These are phyloP conservation scores for Schizopygopsis pylzovi DNA, from an alignment of 2,797 vertebrate species.

Conservation along the genomic window DNA sequence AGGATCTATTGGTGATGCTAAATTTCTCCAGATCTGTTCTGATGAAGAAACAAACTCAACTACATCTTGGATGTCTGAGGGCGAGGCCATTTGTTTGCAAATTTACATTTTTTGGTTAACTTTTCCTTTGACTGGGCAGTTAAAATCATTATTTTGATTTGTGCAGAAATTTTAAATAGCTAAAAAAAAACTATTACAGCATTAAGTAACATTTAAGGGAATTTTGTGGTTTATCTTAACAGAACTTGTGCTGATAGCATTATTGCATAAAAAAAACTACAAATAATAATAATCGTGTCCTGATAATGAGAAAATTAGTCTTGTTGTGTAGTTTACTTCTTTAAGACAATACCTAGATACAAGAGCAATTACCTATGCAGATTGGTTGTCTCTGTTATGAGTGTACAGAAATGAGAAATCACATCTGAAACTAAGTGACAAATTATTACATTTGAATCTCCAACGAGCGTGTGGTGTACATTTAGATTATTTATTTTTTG, in stretches of 20 bases:
- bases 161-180: background rate
- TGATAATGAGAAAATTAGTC: background rate
- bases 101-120: background rate
- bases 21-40: background rate
- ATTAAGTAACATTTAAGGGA: background rate
- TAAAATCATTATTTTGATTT: background rate
- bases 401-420: conserved; percentile 15
- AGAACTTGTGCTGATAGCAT: conserved; percentile 3
- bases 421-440: background rate
- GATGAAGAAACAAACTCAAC: background rate
- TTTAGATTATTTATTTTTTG: background rate
- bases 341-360: background rate
- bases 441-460: conserved; percentile 17
- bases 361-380: background rate
- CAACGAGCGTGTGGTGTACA: background rate
- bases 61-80: background rate
- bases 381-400: background rate
- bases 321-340: background rate
- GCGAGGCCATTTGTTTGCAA: background rate
- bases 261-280: background rate
- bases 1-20: background rate
- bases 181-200: conserved; percentile 1
- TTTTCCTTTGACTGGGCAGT: background rate
- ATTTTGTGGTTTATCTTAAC: background rate
- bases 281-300: background rate